These are phyloP conservation scores for Achroia grisella DNA, from an alignment of 1,140 invertebrate genomes.

Conservation along the genomic window DNA sequence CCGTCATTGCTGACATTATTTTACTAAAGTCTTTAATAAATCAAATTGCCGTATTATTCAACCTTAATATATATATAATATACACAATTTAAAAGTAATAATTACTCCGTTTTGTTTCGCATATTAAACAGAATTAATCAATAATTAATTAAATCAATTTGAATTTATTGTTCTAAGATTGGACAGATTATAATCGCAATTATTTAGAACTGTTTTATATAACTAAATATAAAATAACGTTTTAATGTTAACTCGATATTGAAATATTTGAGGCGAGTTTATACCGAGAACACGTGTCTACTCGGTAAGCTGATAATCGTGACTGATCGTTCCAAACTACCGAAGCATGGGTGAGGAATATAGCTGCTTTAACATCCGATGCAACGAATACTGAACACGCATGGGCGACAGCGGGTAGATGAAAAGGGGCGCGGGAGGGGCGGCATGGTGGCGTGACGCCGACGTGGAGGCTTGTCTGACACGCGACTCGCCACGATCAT, in stretches of 20 bases:
- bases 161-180: no score
- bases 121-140: no score
- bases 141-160: no score
- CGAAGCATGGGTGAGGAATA: slow-evolving; percentile 32
- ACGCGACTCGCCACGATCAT: slow-evolving; percentile 51
- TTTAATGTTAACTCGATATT: background rate
- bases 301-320: slow-evolving; percentile 19
- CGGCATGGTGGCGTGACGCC: slow-evolving; percentile 60
- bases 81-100: background rate
- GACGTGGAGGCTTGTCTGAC: slow-evolving; percentile 65
- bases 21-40: slow-evolving; percentile 11
- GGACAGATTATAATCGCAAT: no score
- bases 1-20: slow-evolving; percentile 54
- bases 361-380: slow-evolving; percentile 11
- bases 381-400: slow-evolving; percentile 9
- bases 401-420: slow-evolving; percentile 19
- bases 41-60: no score
- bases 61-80: no score
- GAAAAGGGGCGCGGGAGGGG: slow-evolving; percentile 19
- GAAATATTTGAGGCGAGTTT: no score
- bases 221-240: no score
- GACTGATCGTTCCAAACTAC: slow-evolving; percentile 34
- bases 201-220: no score
- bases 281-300: slow-evolving; percentile 16
- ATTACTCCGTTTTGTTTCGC: no score